A percentile compares a stretch with the other conserved stretches of the same genome.
These are phyloP conservation scores for Uria lomvia DNA, from an alignment of 2,113 vertebrate genomes.

Conservation along the genomic window DNA sequence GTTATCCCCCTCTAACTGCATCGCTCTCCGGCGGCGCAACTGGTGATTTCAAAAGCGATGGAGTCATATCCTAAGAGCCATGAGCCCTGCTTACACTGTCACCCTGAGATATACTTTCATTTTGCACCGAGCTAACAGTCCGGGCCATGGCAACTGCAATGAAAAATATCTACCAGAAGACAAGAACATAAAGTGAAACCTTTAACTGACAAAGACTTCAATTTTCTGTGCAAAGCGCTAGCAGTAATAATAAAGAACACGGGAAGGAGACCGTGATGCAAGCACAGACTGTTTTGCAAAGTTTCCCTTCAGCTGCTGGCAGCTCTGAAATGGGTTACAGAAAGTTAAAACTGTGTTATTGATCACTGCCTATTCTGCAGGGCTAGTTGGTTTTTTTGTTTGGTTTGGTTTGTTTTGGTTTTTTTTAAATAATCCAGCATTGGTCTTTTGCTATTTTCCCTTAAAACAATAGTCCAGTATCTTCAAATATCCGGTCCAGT, in stretches of 20 bases:
- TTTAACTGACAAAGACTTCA: neutral
- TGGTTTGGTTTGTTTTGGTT: neutral
- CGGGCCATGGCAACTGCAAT: neutral
- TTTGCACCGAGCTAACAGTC: neutral
- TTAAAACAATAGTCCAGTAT: neutral
- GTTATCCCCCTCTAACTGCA: neutral
- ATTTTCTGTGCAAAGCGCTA: neutral
- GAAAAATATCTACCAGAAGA: neutral
- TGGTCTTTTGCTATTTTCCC: neutral
- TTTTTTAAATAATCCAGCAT: neutral
- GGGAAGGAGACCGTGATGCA: neutral
- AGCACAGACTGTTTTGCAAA: neutral
- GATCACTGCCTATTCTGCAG: neutral
- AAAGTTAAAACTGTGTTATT: neutral
- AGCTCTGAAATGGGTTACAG: neutral
- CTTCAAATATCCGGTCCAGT: neutral
- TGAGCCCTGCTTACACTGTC: neutral
- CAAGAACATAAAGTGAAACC: neutral
- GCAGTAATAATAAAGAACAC: neutral
- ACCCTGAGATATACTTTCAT: neutral
- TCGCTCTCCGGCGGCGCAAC: neutral
- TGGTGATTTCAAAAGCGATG: neutral
- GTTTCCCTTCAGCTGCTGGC: slow-evolving; percentile 1
- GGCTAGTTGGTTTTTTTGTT: neutral
- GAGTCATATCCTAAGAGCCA: neutral